Conservation (phyloP, 2,797 vertebrate genomes). For the Urophycis tenuis region DNA sequence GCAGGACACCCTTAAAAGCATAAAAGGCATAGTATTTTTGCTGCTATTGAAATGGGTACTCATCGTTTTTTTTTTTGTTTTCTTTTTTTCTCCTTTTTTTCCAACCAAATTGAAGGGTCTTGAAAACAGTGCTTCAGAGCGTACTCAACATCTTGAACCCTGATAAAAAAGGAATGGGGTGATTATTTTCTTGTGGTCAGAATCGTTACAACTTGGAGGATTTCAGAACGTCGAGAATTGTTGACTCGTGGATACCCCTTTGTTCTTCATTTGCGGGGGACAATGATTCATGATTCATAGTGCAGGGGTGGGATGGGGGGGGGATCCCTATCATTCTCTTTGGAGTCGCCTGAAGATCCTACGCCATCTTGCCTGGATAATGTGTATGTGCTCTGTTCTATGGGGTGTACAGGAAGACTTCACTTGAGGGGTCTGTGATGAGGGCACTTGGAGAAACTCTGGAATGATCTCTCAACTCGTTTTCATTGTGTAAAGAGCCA, state of each 20-base stretch:
- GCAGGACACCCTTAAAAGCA: constrained; percentile 54
- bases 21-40: constrained; percentile 60
- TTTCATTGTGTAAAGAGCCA: constrained; percentile 78
- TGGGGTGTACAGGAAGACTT: constrained; percentile 17
- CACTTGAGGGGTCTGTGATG: constrained; percentile 49
- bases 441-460: constrained; percentile 42
- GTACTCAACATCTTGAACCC: constrained; percentile 51
- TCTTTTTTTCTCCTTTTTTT: constrained; percentile 40
- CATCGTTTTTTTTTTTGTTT: constrained; percentile 36
- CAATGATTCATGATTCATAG: not conserved
- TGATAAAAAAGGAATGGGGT: constrained; percentile 6
- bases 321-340: constrained; percentile 29
- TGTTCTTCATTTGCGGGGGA: constrained; percentile 31
- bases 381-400: constrained; percentile 50
- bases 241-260: constrained; percentile 51
- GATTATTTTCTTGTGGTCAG: not conserved
- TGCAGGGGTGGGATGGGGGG: not conserved
- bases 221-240: constrained; percentile 33
- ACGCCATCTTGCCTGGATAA: constrained; percentile 65
- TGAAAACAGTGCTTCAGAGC: constrained; percentile 67
- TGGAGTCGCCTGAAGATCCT: constrained; percentile 47
- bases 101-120: constrained; percentile 66
- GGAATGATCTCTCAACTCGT: constrained; percentile 58
- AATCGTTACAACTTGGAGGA: not conserved
- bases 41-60: constrained; percentile 70